Evolutionary conservation across 2,113 vertebrate genomes (phyloP).

Genomic region (Epinephelus cyanopodus): DNA sequence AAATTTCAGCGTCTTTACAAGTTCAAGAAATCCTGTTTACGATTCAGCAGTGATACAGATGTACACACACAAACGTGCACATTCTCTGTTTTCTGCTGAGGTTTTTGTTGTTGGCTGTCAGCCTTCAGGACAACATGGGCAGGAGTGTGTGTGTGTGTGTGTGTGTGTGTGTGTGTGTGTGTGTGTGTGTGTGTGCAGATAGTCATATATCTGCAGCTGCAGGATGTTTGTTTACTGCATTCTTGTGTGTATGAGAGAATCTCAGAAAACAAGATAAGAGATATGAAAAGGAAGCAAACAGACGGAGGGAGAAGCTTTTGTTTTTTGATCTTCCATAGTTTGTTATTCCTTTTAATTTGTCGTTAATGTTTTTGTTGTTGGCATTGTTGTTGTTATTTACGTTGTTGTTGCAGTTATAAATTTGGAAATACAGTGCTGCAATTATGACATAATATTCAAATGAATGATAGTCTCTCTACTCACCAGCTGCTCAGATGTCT

Average conservation of each 20-base stretch:
- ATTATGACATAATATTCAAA: constrained; percentile 26
- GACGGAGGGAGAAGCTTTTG: neutral
- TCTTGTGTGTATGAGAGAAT: constrained; percentile 17
- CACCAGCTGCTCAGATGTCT: constrained; percentile 66
- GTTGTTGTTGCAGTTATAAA: neutral
- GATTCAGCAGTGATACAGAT: neutral
- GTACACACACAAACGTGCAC: neutral
- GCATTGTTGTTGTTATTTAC: neutral
- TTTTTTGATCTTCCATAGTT: neutral
- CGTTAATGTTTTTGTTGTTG: neutral
- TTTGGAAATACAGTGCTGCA: constrained; percentile 13
- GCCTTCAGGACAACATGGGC: constrained; percentile 9
- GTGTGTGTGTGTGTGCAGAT: neutral
- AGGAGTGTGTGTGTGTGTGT: neutral
- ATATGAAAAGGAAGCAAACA: neutral
- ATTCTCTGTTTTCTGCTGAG: constrained; percentile 11
- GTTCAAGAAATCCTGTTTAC: neutral
- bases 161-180: neutral
- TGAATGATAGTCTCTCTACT: constrained; percentile 48
- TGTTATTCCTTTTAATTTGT: neutral
- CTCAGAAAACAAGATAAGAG: constrained; percentile 24
- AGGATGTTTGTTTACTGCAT: constrained; percentile 24
- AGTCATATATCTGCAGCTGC: neutral
- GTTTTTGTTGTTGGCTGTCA: constrained; percentile 1
- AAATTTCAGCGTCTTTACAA: neutral